Base-by-base conservation (phyloP, 1,140 invertebrate genomes). In the Oscheius sp. region DNA sequence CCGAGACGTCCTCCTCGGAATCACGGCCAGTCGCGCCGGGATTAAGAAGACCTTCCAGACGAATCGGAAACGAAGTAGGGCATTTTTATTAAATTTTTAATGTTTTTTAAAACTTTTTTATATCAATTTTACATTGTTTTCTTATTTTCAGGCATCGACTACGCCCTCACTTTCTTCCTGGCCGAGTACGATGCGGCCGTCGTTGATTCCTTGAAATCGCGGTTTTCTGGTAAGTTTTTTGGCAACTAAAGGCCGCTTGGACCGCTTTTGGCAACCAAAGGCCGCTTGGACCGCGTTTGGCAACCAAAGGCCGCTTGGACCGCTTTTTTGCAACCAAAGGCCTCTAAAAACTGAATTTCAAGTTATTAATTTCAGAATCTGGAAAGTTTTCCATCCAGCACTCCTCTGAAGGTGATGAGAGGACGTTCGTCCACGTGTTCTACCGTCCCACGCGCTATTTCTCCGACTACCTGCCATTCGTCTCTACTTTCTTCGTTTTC, bases 31-130 rank as follows among this genome's bases (percentile, higher is more conserved):
- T 28, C 32, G 49, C 1, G 78, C 76, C 1, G 79, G 79, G 13
- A 75, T 81, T 18, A 81, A 81, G 46, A 64, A 74, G 55, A 61
- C 65, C 13, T 81, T 80, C 65, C 78, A 76, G 61, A 81, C 79
- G 31, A 81, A 81, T 77, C 36, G 79, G 38, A 74, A 79, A 34
- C 35, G 79, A 77, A 71, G 80, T 82, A 23, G 31, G 77, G 71
- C n/a, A 62, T 62, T 20, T 1, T 62, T 32, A 35, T 29, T 13
- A 3, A 71, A n/a, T 29, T 74, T 2, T 28, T 34, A 26, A 35
- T 35, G n/a, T n/a, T 75, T 68, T 15, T n/a, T 15, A 34, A 2
- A 32, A 15, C n/a, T 73, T 32, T 36, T n/a, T 72, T 69, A n/a
- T 26, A 28, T 31, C 28, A 20, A 65, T 23, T 2, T 45, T 49